Conservation (phyloP, 2,797 vertebrate genomes). For the Bradypus variegatus region DNA sequence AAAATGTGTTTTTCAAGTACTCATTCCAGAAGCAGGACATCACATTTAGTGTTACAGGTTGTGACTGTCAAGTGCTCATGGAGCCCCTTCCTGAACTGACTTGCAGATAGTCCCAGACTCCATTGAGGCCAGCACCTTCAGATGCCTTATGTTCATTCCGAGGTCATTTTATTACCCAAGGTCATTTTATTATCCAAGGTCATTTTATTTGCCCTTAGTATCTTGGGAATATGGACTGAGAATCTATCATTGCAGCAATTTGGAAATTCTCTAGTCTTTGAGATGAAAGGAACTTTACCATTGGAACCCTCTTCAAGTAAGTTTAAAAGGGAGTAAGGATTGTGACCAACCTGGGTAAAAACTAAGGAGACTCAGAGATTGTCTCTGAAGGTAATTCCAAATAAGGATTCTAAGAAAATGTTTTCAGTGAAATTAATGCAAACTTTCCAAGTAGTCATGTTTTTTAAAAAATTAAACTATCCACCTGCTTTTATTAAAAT, state of each 20-base stretch:
- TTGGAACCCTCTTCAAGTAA: neutral
- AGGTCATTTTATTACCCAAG: neutral
- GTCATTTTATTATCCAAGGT: neutral
- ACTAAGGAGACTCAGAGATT: neutral
- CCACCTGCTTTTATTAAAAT: neutral
- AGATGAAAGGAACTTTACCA: neutral
- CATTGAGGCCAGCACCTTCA: neutral
- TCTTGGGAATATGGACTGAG: neutral
- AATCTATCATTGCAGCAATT: neutral
- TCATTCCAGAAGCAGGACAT: neutral
- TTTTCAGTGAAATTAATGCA: neutral
- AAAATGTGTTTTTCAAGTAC: neutral
- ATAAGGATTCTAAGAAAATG: neutral
- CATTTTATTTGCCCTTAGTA: neutral
- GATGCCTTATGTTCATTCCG: neutral
- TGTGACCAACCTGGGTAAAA: neutral
- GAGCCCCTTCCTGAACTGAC: fast-evolving
- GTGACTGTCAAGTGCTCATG: neutral
- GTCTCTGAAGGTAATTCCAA: neutral
- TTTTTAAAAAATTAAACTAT: neutral
- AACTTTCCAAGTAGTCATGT: neutral
- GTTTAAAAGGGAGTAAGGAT: neutral
- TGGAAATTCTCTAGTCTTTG: neutral
- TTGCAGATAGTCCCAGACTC: neutral
- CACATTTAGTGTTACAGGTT: too few species aligned